Percentiles rank a stretch among this genome's conserved stretches.
phyloP scores from a whole-genome alignment of 1,140 invertebrate genomes.

The Hyles vespertilio region DNA sequence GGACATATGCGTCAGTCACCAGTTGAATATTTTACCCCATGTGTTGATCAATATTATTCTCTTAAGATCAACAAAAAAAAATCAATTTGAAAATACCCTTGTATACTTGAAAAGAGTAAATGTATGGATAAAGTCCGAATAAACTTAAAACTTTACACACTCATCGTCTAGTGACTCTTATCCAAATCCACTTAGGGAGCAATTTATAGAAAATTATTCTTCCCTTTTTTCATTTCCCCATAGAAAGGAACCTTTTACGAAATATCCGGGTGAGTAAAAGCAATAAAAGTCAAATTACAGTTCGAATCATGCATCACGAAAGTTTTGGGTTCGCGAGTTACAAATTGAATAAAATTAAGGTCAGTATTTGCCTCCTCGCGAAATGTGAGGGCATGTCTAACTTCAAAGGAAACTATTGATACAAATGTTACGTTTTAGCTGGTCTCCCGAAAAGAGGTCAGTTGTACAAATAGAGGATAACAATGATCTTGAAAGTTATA shows the following conservation, averaged over 20 bases:
- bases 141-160: too few species aligned
- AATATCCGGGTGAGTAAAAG: slow-evolving; percentile 50
- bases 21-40: too few species aligned
- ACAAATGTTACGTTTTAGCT: slow-evolving; percentile 24
- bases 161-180: slow-evolving; percentile 6
- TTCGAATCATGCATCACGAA: slow-evolving; percentile 62
- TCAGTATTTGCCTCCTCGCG: slow-evolving; percentile 20
- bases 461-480: too few species aligned
- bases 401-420: slow-evolving; percentile 23
- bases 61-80: too few species aligned
- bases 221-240: slow-evolving; percentile 30
- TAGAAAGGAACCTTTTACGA: slow-evolving; percentile 33
- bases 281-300: slow-evolving; percentile 70
- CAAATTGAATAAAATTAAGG: slow-evolving; percentile 71
- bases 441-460: neutral
- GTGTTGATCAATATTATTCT: too few species aligned
- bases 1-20: too few species aligned
- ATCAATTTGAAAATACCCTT: too few species aligned
- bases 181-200: slow-evolving; percentile 11
- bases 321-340: slow-evolving; percentile 66
- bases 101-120: too few species aligned
- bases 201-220: slow-evolving; percentile 25
- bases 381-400: neutral
- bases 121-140: too few species aligned
- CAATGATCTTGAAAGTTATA: too few species aligned